A percentile compares a stretch with the other conserved stretches of the same genome.
Conservation (phyloP, 2,888 invertebrate species). For the Stenoptilia bipunctidactyla region DNA sequence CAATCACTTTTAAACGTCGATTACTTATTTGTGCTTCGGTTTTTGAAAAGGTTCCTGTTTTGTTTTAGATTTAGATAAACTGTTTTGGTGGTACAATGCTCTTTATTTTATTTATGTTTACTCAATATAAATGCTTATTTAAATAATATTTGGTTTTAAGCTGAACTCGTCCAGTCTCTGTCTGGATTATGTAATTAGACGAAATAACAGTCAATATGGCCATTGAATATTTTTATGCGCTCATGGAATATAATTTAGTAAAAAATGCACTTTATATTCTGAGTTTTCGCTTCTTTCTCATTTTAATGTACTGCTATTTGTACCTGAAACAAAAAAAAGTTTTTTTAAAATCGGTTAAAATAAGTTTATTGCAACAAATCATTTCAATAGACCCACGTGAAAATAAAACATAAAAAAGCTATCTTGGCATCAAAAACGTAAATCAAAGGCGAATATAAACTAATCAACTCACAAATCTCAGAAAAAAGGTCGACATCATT, state of each 20-base stretch:
- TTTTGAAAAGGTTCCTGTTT: conserved; percentile 38
- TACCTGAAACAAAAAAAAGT: conserved; percentile 39
- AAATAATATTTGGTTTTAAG: conserved; percentile 9
- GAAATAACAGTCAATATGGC: not conserved
- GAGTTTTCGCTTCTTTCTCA: conserved; percentile 64
- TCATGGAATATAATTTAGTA: not conserved
- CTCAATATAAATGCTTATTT: conserved; percentile 18
- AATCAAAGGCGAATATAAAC: conserved; percentile 24
- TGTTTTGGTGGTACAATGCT: conserved; percentile 23
- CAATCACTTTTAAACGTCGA: conserved; percentile 45
- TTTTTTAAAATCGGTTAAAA: too few relatives aligned
- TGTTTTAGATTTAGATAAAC: conserved; percentile 28
- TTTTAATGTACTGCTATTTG: conserved; percentile 28
- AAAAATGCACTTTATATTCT: conserved; percentile 17
- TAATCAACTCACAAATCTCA: conserved; percentile 26
- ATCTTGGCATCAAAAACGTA: conserved; percentile 13
- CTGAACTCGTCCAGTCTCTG: conserved; percentile 5
- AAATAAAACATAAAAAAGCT: conserved; percentile 2
- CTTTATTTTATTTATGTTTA: conserved; percentile 19
- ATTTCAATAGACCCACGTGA: too few relatives aligned
- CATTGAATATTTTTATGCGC: not conserved
- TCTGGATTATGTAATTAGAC: conserved; percentile 7
- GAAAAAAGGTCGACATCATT: conserved; percentile 28
- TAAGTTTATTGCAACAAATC: too few relatives aligned
- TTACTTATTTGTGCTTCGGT: conserved; percentile 55